Percentiles rank a stretch among this genome's conserved stretches.
These are phyloP conservation scores for Drosophila cognata DNA, from an alignment of 2,888 invertebrate species.

Conservation along the genomic window DNA sequence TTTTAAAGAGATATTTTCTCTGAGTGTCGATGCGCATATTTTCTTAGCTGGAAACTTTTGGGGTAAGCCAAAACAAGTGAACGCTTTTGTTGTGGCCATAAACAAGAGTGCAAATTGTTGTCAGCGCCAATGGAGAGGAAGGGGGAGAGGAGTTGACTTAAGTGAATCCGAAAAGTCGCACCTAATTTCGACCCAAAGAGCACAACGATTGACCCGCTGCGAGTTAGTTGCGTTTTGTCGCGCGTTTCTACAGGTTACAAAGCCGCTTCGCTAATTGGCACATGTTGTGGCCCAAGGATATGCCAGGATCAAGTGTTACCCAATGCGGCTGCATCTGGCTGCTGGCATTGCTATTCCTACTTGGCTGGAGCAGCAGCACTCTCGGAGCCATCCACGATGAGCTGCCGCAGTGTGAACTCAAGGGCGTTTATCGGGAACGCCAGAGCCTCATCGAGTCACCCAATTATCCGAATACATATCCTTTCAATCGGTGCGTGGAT, in stretches of 20 bases:
- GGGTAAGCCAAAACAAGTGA: conserved; percentile 55
- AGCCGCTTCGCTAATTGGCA: conserved; percentile 23
- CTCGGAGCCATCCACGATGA: conserved; percentile 73
- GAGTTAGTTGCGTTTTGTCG: conserved; percentile 68
- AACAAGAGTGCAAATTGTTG: conserved; percentile 81
- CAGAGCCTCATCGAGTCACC: conserved; percentile 86
- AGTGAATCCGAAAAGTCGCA: conserved; percentile 65
- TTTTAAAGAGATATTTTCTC: background rate
- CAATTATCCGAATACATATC: conserved; percentile 86
- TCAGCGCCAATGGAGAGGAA: background rate
- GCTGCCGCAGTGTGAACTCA: conserved; percentile 75
- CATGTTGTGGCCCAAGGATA: conserved; percentile 38
- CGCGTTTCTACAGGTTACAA: conserved; percentile 44
- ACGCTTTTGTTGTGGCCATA: conserved; percentile 67
- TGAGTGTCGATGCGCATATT: conserved; percentile 3
- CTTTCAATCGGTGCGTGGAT: conserved; percentile 85
- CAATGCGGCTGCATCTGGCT: background rate
- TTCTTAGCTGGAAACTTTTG: conserved; percentile 5
- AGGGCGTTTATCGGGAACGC: conserved; percentile 85
- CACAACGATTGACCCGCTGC: conserved; percentile 44
- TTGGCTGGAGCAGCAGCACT: conserved; percentile 16
- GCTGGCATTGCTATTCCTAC: conserved; percentile 1
- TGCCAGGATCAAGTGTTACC: conserved; percentile 8
- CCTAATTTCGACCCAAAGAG: conserved; percentile 51
- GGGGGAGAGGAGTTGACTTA: background rate